phyloP scores from a whole-genome alignment of 2,888 invertebrate genomes.

The Troglohyphantes excavatus region DNA sequence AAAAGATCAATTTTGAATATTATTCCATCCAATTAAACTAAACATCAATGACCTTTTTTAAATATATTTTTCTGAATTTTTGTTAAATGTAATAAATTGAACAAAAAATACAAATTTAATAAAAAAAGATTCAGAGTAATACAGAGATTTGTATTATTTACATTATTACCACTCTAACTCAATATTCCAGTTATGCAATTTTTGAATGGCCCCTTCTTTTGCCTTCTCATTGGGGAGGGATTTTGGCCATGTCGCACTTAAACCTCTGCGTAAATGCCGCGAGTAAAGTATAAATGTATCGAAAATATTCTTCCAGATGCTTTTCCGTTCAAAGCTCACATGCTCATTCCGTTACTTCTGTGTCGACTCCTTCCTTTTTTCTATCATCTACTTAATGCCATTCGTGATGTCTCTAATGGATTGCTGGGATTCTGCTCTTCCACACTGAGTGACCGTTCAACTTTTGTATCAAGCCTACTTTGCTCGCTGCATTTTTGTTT shows the following conservation, averaged over 20 bases:
- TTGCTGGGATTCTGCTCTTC: conserved; percentile 44
- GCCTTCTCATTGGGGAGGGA: conserved; percentile 24
- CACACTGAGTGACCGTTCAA: conserved; percentile 50
- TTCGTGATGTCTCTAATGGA: conserved; percentile 65
- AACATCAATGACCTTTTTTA: no score
- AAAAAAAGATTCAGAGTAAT: no score
- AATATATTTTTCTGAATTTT: no score
- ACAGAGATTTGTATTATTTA: no score
- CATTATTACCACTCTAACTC: no score
- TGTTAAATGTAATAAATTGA: no score
- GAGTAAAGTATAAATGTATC: conserved; percentile 70
- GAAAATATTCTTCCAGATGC: conserved; percentile 67
- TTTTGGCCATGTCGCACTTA: conserved; percentile 57
- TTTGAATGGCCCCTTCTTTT: not conserved
- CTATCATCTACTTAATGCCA: conserved; percentile 44
- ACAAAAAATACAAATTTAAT: no score
- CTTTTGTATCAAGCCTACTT: conserved; percentile 48
- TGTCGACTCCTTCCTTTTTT: conserved; percentile 10
- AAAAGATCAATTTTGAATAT: no score
- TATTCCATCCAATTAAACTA: no score
- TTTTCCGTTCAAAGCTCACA: conserved; percentile 50
- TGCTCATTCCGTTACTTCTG: conserved; percentile 49
- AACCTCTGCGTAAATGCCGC: conserved; percentile 51
- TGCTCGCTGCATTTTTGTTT: conserved; percentile 24
- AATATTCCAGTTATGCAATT: no score